Conservation (phyloP, 2,888 invertebrate species). For the Caenorhabditis doughertyi region DNA sequence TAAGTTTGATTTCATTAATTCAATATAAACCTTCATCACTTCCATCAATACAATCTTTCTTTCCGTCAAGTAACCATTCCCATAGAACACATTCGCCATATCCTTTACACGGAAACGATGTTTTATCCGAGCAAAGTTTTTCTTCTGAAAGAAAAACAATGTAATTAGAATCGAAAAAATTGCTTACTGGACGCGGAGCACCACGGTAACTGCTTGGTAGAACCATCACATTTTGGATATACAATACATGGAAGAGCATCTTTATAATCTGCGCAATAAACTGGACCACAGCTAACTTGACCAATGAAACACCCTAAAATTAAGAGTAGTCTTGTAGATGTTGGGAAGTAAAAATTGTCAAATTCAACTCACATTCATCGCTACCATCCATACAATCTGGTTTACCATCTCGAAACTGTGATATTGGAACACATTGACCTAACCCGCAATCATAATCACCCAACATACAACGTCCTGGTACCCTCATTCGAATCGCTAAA, state of each 20-base stretch:
- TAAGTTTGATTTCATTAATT: background rate
- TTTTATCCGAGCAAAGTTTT: slow-evolving; percentile 76
- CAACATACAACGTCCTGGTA: slow-evolving; percentile 78
- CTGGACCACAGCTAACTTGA: slow-evolving; percentile 78
- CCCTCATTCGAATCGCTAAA: slow-evolving; percentile 77
- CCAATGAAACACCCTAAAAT: slow-evolving; percentile 79
- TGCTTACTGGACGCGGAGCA: slow-evolving; percentile 70
- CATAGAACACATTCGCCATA: slow-evolving; percentile 82
- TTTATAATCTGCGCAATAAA: slow-evolving; percentile 77
- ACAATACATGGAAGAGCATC: slow-evolving; percentile 77
- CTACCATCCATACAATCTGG: slow-evolving; percentile 80
- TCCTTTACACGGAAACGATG: slow-evolving; percentile 79
- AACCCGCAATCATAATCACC: slow-evolving; percentile 80
- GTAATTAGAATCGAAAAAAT: background rate
- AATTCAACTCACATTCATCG: slow-evolving; percentile 77
- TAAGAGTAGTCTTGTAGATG: no score
- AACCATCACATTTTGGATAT: slow-evolving; percentile 76
- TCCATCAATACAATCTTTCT: slow-evolving; percentile 80
- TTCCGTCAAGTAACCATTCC: slow-evolving; percentile 79
- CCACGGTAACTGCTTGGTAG: slow-evolving; percentile 68
- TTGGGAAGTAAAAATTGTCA: background rate
- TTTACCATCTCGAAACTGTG: slow-evolving; percentile 79
- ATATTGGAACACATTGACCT: slow-evolving; percentile 78
- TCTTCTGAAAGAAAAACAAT: slow-evolving; percentile 72
- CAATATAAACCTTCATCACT: slow-evolving; percentile 77